Base-by-base conservation (phyloP, 1,140 invertebrate genomes). In the Cotesia chilonis region DNA sequence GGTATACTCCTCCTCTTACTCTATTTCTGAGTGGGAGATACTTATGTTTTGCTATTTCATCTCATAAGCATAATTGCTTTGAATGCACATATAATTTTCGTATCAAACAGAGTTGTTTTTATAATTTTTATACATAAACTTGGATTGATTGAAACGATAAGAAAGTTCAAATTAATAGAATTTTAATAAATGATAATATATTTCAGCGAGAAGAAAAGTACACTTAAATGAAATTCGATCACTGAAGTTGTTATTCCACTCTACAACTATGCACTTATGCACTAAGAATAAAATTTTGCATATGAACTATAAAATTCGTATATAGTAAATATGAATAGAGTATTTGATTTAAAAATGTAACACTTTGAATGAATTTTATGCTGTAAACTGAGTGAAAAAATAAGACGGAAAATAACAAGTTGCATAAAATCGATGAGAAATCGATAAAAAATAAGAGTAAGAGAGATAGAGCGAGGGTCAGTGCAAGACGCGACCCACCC, bases 401-500 rank as follows among this genome's bases (percentile, higher is more conserved):
- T 17, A 9, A 51, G 10, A 35, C 41, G 2, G 10, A 64, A 6
- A 52, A 5, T 20, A 65, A 38, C 17, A 41, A 47, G 35, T 38
- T 14, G 41, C 10, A 10, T 47, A 55, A 41, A 54, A 36, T 51
- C 12, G 54, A 68, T 61, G 20, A 61, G 17, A 69, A 60, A 72
- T 72, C 71, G 71, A 68, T 70, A 69, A 47, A 61, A 72, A 63
- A 67, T 38, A 47, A 17, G 66, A 60, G 52, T 36, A 41, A 72
- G 20, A 69, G 57, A 28, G 74, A 74, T 69, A 69, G 74, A 77
- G 67, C 81, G 80, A 83, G 84, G 84, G 83, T 85, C 81, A 82
- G 82, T 84, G 81, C 81, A 85, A 80, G 83, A 84, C 82, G 78
- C 81, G 81, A 83, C 80, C 81, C 82, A 83, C 80, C 81, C 82